Evolutionary conservation across 2,797 vertebrate species (phyloP), one percentile per base, ranked within the genome.

Genomic region (Tenualosa thibaudeaui): DNA sequence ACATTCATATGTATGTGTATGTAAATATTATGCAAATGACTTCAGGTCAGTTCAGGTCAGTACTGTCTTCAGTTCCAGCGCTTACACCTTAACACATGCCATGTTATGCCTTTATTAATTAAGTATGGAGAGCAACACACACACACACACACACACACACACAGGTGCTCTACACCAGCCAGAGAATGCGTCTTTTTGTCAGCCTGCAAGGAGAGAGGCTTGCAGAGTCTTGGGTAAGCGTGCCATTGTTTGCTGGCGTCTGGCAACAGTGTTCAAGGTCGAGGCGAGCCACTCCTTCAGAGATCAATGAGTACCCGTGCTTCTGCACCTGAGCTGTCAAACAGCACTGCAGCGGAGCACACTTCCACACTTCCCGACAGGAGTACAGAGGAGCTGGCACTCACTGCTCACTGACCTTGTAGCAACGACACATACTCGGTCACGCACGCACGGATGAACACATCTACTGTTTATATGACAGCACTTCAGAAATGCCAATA

Each of bases 111-210:
- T 62, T 24, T 22, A 5, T 22, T 58, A 46, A 51, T 51, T 51
- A 51, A 9, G 7, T 49, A 49, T 51, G 5, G 50, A 51, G 50
- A 51, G 8, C 8, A 17, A 56, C 54, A 56, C 54, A 56, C 54
- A 56, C 54, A 56, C 81, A 81, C 75, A 83, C 56, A 86, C 68
- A 85, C 50, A 24, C 83, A 84, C 68, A 81, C 6, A 89, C 82
- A 50, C 65, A n/a, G 49, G 84, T 49, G 31, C 31, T 31, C 31
- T 31, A 31, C 31, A 31, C 31, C 31, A 31, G 31, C 31, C 31
- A 5, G 46, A 49, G 46, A 62, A n/a, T 51, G 50, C 8, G 50
- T 51, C 46, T 49, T 49, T 3, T 49, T 49, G 46, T 49, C 7
- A 49, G 46, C 4, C 46, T 49, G 4, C 56, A 13, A 15, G 13